A percentile compares a stretch with the other conserved stretches of the same genome.
These are phyloP conservation scores for Cladopsammia gracilis DNA, from an alignment of 64 coral and sea anemone species.

Conservation along the genomic window DNA sequence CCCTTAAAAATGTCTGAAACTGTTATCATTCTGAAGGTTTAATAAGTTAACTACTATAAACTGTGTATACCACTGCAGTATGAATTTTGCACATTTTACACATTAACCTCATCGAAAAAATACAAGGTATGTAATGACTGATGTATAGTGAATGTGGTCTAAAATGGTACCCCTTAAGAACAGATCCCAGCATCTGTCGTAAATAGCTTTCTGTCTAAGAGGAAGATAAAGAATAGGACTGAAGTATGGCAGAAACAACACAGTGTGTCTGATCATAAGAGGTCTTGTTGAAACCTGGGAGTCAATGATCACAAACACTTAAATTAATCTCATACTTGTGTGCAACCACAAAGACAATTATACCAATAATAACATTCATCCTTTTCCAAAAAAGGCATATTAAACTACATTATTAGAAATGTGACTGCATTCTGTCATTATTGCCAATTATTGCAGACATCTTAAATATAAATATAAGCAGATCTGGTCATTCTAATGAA, in stretches of 20 bases:
- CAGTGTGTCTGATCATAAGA: neutral
- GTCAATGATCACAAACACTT: neutral
- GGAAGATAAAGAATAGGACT: neutral
- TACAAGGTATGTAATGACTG: too few species aligned
- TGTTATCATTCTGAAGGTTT: neutral
- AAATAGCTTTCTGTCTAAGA: neutral
- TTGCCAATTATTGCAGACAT: too few species aligned
- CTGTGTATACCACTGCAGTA: neutral
- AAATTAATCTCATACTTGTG: neutral
- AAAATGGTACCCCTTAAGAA: too few species aligned
- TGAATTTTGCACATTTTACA: neutral
- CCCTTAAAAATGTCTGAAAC: constrained; percentile 4
- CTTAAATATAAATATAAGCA: too few species aligned
- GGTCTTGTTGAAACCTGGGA: neutral
- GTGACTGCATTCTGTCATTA: too few species aligned
- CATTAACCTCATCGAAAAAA: too few species aligned
- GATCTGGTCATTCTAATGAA: too few species aligned
- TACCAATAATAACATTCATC: too few species aligned
- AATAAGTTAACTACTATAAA: neutral
- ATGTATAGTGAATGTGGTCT: too few species aligned
- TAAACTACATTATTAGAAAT: too few species aligned
- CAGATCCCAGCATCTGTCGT: neutral
- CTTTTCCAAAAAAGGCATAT: too few species aligned
- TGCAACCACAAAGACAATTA: neutral
- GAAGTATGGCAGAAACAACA: too few species aligned